phyloP scores from a whole-genome alignment of 2,888 invertebrate genomes.

The Noctua pronuba region DNA sequence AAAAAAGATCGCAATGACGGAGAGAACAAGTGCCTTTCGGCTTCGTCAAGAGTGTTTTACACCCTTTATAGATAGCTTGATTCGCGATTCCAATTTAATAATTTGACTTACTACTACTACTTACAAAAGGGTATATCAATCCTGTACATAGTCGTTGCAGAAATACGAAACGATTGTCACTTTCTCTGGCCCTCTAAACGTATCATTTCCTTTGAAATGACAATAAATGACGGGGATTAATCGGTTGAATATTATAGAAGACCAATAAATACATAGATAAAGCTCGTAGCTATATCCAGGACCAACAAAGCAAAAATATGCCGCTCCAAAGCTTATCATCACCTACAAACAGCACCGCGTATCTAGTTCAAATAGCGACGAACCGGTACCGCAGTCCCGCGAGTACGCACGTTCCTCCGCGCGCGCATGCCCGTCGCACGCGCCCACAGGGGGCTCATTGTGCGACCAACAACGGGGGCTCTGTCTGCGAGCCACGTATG shows the following conservation, averaged over 20 bases:
- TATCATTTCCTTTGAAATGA: not conserved
- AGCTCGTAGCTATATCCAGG: not conserved
- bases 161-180: not conserved
- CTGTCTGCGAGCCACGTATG: conserved; percentile 28
- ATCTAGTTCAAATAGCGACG: conserved; percentile 61
- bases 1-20: too few species aligned
- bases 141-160: too few species aligned
- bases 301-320: conserved; percentile 3
- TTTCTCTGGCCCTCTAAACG: not conserved
- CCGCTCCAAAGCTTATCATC: conserved; percentile 27
- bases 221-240: not conserved
- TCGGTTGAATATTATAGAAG: not conserved
- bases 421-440: conserved; percentile 37
- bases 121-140: too few species aligned
- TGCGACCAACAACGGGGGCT: conserved; percentile 40
- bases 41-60: too few species aligned
- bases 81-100: not conserved
- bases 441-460: conserved; percentile 66
- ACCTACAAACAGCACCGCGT: conserved; percentile 51
- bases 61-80: not conserved
- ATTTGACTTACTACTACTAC: not conserved
- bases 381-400: conserved; percentile 60
- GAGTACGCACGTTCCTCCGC: conserved; percentile 49
- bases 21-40: too few species aligned
- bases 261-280: not conserved